Evolutionary conservation across 2,888 invertebrate species (phyloP), one percentile per base, ranked within the genome.

Genomic region (Campopleginae sp.): DNA sequence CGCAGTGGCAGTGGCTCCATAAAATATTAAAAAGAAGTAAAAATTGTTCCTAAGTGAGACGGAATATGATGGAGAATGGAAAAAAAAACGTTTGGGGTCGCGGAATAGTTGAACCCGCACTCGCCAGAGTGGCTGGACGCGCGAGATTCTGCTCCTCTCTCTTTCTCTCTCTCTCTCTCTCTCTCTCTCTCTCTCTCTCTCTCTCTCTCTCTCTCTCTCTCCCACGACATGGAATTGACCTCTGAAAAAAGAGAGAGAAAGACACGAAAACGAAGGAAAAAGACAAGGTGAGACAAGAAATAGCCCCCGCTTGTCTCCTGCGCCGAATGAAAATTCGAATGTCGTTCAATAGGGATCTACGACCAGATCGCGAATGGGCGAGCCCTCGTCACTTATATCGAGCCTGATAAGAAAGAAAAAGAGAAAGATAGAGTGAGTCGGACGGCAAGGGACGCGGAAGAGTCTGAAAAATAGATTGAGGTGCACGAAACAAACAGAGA

Each of bases 271-370:
- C 33, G 71, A n/a, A 51, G 14, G n/a, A 65, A 31, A 65, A 76
- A 42, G 27, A 75, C 23, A 31, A 51, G 71, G 42, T 80, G 72
- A 65, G 80, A 72, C 70, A 61, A 61, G 68, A 78, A 70, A 51
- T 80, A 80, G 68, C 68, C 74, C 71, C 82, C 14, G 27, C 58
- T 58, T n/a, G 5, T 27, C 58, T 14, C 27, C 58, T 58, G 1
- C 58, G 80, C 82, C 85, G 85, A 80, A 82, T 86, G 85, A 66
- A 82, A 86, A 82, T 86, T 86, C 82, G 85, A 86, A 86, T 86
- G 82, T 72, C 71, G 80, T 80, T 86, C 85, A 77, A 86, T 85
- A 82, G 72, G 23, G 72, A 85, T 82, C 82, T 80, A 66, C 61
- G 85, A 80, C 54, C 33, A 74, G 72, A 82, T 86, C 85, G 85